A percentile compares a stretch with the other conserved stretches of the same genome.
Conservation (phyloP, 2,797 vertebrate species). For the Melanogrammus aeglefinus region DNA sequence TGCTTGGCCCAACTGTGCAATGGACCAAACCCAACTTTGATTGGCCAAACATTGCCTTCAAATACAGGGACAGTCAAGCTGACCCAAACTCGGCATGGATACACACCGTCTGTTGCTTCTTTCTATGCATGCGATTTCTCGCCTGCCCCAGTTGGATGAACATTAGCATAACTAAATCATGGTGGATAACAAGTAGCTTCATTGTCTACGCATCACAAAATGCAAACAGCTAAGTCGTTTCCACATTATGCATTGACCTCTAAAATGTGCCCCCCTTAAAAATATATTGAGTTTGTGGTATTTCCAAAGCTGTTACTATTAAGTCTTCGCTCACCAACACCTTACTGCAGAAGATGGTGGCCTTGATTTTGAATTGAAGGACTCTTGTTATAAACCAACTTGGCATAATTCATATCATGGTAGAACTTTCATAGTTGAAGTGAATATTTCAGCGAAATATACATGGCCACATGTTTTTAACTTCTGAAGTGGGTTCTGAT, state of each 20-base stretch:
- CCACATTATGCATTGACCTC: neutral
- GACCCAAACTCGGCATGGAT: neutral
- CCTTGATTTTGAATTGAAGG: neutral
- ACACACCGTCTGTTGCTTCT: neutral
- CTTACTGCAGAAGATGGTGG: neutral
- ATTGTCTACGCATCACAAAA: neutral
- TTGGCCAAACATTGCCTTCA: neutral
- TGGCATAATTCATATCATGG: neutral
- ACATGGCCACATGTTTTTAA: neutral
- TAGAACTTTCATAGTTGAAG: neutral
- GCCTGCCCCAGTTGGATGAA: neutral
- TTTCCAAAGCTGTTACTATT: neutral
- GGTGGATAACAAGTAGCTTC: neutral
- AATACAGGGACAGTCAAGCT: neutral
- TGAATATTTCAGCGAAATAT: neutral
- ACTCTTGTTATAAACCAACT: neutral
- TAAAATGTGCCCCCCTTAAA: neutral
- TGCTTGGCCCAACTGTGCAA: neutral
- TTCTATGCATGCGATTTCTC: neutral
- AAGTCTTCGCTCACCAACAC: neutral
- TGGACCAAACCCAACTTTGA: neutral
- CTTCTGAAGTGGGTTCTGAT: neutral
- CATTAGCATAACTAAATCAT: neutral
- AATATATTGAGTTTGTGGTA: neutral
- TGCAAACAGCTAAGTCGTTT: neutral